Base-by-base conservation (phyloP, 1,140 invertebrate species). In the Halesus radiatus region DNA sequence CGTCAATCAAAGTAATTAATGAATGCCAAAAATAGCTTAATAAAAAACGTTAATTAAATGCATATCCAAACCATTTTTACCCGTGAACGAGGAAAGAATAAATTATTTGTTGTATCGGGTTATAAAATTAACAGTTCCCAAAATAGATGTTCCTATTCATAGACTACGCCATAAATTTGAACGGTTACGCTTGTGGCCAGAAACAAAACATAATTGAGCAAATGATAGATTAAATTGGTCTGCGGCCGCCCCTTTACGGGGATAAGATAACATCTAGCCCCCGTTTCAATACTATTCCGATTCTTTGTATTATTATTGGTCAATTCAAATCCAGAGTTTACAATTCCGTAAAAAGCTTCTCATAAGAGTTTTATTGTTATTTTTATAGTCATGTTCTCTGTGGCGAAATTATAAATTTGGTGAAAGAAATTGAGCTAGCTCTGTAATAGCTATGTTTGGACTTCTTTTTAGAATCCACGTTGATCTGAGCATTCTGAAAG, bases 151-250 rank as follows among this genome's bases (percentile, higher is more conserved):
- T 23, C 1, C 45, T 72, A 72, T 72, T 72, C 68, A 72, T 52
- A 52, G 68, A 72, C 10, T 52, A 52, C 8, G 45, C 68, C 37
- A 72, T 72, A 72, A 72, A 72, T 72, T 72, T 22, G 3, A 13
- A 15, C 50, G 4, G 68, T 22, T 72, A 72, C 68, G 68, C 68
- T 50, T 23, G 18, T 16, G 3, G 45, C 10, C 68, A 45, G 7
- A 52, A 72, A 72, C 26, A 32, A 66, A 26, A 54, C 3, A 13
- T 23, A 16, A 45, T n/a, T 32, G 26, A 13, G 32, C 6, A 70
- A 70, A 70, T 70, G 66, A 70, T 52, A 20, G 66, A 70, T 52
- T 7, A 20, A 70, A 70, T 64, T 50, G 66, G 66, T 23, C 66
- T 32, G 37, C 68, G 45, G 18, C 50, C 10, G n/a, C 20, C 37